Evolutionary conservation across 2,888 invertebrate genomes (phyloP).

Genomic region (Cybosia mesomella): DNA sequence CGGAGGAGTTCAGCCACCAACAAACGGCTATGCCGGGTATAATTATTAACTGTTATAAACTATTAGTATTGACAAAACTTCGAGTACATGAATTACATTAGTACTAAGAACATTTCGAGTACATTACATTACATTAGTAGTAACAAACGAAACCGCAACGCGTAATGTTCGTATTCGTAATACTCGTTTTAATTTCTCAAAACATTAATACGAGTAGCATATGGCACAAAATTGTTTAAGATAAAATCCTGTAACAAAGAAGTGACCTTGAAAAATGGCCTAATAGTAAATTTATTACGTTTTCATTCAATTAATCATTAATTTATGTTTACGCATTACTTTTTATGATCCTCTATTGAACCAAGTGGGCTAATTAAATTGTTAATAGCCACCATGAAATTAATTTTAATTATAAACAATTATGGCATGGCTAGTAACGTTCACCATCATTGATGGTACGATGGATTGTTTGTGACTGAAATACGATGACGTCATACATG

Average conservation of each 20-base stretch:
- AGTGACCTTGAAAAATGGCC: slow-evolving; percentile 31
- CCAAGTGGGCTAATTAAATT: slow-evolving; percentile 41
- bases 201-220: background rate
- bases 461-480: background rate
- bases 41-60: too few species aligned
- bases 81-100: too few species aligned
- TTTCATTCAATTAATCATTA: slow-evolving; percentile 42
- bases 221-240: slow-evolving; percentile 6
- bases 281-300: slow-evolving; percentile 38
- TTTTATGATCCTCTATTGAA: slow-evolving; percentile 39
- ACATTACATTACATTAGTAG: background rate
- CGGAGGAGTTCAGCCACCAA: too few species aligned
- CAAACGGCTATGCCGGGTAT: too few species aligned
- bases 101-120: too few species aligned
- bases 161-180: background rate
- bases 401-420: slow-evolving; percentile 42
- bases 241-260: slow-evolving; percentile 10
- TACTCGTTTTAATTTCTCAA: background rate
- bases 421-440: slow-evolving; percentile 12
- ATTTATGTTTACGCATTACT: slow-evolving; percentile 40
- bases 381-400: slow-evolving; percentile 35
- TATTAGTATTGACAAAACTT: too few species aligned
- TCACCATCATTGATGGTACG: background rate
- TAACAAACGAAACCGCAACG: background rate
- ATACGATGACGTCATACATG: background rate